Evolutionary conservation across 1,140 invertebrate species (phyloP), one percentile per base, ranked within the genome.

Genomic region (Procambarus clarkii): DNA sequence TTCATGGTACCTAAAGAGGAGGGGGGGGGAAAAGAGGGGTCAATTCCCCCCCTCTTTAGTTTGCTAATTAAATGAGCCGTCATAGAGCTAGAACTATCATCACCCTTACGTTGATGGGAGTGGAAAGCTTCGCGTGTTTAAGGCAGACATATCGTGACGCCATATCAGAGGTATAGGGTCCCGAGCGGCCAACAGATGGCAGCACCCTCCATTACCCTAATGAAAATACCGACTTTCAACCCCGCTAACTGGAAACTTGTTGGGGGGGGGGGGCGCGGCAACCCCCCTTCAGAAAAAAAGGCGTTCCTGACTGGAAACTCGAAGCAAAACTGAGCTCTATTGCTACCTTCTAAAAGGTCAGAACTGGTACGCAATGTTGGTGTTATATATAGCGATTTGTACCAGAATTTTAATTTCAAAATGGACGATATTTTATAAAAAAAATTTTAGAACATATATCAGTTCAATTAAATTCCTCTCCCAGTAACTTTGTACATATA

Each of bases 151-250:
- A 18, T 46, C 87, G 87, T 88, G 87, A 81, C 82, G 34, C 34
- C 58, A 24, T 91, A 91, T 91, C 89, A 83, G 64, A 54, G 46
- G 50, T 46, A 69, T 45, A 84, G 76, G 69, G 82, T 78, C 77
- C 83, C 82, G 82, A 15, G 60, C 54, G 83, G 76, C 76, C 82
- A 48, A 78, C 82, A 91, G 80, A 88, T 88, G 86, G 86, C 86
- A 80, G 50, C 86, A 88, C 54, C 54, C n/a, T 91, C 89, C 89
- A 91, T 91, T 91, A 91, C 89, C 89, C 50, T 85, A 78, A 91
- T 91, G 81, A 91, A 84, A 84, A 54, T 54, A 71, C 60, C 64
- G 64, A 80, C 86, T 77, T 44, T 21, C 54, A 21, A 24, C 8
- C 34, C 82, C 50, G 45, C 34, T 34, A 34, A 34, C 58, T 82